Evolutionary conservation across 53 echinoderm and acorn worm species (phyloP), one percentile per base, ranked within the genome.

Genomic region (Apostichopus leukothele): DNA sequence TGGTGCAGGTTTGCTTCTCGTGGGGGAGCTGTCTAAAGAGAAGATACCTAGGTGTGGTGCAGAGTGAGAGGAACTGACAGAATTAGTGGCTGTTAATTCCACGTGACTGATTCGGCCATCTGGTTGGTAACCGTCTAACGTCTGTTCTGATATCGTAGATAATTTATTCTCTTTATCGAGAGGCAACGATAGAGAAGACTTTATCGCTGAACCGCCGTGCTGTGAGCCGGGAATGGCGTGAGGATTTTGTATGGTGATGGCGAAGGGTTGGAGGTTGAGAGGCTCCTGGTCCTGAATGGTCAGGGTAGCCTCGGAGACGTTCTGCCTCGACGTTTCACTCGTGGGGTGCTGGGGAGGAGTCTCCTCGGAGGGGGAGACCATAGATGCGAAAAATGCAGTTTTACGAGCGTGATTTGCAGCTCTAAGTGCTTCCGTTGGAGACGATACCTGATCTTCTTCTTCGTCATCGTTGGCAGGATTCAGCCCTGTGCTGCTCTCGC

Each of bases 381-480:
- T 74, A 60, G 84, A 76, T 27, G 90, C 87, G 86, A 96, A 96
- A 88, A 96, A 94, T 81, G 92, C 93, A 3, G 91, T 78, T 59
- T 91, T 89, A 5, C 90, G 86, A 52, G 91, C 90, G 86, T 66
- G 88, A 74, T 94, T 96, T 75, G 86, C 73, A 53, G 96, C 94
- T 84, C 89, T 93, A 51, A 94, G 74, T 84, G 96, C 94, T 76
- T 96, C 96, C 76, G 96, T 96, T 60, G 96, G 94, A 22, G 96
- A 96, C 39, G 89, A 71, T 20, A 91, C 88, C 22, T 88, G 86
- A 10, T 63, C 67, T 52, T 83, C 60, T 53, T 74, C 74, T 7
- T 87, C 57, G 1, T 52, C 55, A 16, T 18, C 75, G 10, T 22
- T 60, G 60, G 26, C 61, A 13, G 51, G 50, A 71, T 92, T 86